Percentiles rank a stretch among this genome's conserved stretches.
phyloP scores from a whole-genome alignment of 2,797 vertebrate species.

The Hippoglossus hippoglossus region DNA sequence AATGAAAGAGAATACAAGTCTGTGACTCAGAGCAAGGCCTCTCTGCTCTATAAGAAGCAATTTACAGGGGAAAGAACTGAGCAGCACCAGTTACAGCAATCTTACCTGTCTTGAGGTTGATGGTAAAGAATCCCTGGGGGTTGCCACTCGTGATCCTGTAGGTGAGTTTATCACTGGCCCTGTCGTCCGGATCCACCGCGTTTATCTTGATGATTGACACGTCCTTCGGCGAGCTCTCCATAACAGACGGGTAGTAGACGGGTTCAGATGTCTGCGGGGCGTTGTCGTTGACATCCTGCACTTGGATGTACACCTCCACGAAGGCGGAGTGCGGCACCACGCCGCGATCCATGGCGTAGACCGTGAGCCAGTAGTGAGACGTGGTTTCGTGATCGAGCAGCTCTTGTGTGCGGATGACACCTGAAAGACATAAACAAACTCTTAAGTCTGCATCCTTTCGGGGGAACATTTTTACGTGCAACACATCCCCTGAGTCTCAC shows the following conservation, averaged over 20 bases:
- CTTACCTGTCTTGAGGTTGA: constrained; percentile 93
- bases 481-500: constrained; percentile 15
- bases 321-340: constrained; percentile 95
- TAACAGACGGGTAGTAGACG: constrained; percentile 94
- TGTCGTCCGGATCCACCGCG: constrained; percentile 93
- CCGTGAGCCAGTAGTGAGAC: constrained; percentile 95
- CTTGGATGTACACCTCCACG: constrained; percentile 93
- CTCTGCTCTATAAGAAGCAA: constrained; percentile 15
- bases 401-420: constrained; percentile 92
- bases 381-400: constrained; percentile 92
- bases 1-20: not conserved
- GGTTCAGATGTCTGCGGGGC: constrained; percentile 94
- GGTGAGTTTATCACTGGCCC: constrained; percentile 89
- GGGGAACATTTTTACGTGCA: constrained; percentile 21
- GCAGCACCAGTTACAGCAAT: constrained; percentile 13
- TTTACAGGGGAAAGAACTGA: constrained; percentile 2
- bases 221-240: constrained; percentile 96
- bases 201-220: constrained; percentile 94
- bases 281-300: constrained; percentile 97
- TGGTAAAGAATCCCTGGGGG: constrained; percentile 96
- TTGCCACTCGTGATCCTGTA: constrained; percentile 98
- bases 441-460: constrained; percentile 18
- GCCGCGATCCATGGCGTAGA: constrained; percentile 92
- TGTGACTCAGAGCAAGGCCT: not conserved
- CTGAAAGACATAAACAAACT: constrained; percentile 66